These are phyloP conservation scores for Petrolisthes cinctipes DNA, from an alignment of 2,888 invertebrate species.

Conservation along the genomic window DNA sequence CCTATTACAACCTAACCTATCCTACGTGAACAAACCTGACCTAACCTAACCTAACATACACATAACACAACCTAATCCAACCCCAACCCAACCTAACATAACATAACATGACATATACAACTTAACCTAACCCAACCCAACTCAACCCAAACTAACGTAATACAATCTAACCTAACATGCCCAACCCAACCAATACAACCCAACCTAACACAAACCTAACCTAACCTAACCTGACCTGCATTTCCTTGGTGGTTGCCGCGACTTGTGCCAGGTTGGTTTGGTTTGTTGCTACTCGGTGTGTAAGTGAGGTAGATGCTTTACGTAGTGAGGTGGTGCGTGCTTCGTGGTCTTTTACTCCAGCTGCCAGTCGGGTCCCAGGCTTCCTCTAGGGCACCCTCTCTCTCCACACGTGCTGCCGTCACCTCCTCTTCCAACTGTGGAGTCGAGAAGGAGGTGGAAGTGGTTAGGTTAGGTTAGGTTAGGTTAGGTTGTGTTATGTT, in stretches of 20 bases:
- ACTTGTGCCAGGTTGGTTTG: slow-evolving; percentile 26
- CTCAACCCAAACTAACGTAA: background rate
- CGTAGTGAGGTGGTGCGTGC: slow-evolving; percentile 30
- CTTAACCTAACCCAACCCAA: background rate
- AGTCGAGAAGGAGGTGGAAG: background rate
- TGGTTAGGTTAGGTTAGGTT: background rate
- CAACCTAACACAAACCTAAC: background rate
- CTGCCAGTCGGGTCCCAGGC: slow-evolving; percentile 45
- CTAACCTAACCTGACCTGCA: slow-evolving; percentile 33
- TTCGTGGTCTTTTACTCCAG: slow-evolving; percentile 34
- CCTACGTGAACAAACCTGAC: no score
- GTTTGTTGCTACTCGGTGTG: slow-evolving; percentile 28
- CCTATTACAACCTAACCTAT: no score
- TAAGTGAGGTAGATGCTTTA: slow-evolving; percentile 23
- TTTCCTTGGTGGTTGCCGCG: slow-evolving; percentile 32
- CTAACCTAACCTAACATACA: no score
- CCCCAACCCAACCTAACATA: no score
- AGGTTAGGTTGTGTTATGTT: no score
- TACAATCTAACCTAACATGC: background rate
- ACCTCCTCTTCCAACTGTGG: slow-evolving; percentile 55
- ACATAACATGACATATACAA: no score
- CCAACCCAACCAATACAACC: background rate
- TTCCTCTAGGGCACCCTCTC: slow-evolving; percentile 45
- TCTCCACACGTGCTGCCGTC: slow-evolving; percentile 42
- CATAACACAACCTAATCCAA: no score